Percentiles rank a stretch among this genome's conserved stretches.
phyloP scores from a whole-genome alignment of 2,888 invertebrate genomes.

The Odontomyia ornata region DNA sequence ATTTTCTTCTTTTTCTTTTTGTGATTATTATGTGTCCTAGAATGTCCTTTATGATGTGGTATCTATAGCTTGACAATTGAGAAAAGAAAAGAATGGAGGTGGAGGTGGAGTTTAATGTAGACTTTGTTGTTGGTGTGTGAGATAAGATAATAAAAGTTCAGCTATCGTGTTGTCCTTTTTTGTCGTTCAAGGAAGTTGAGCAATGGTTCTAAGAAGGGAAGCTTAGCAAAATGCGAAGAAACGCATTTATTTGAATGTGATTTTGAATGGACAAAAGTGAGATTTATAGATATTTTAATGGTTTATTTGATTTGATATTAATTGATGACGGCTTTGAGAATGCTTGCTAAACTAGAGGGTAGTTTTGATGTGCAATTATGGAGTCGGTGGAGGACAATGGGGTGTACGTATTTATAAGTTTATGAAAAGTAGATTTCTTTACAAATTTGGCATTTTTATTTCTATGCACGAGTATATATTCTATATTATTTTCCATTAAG shows the following conservation, averaged over 20 bases:
- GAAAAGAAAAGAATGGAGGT: not conserved
- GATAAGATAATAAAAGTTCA: constrained; percentile 19
- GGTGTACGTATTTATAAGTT: too few relatives aligned
- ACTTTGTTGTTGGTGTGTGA: constrained; percentile 3
- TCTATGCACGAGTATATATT: too few relatives aligned
- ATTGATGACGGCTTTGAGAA: constrained; percentile 13
- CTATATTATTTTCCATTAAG: too few relatives aligned
- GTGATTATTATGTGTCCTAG: not conserved
- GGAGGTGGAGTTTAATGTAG: not conserved
- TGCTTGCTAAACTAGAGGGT: not conserved
- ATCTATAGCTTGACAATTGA: not conserved
- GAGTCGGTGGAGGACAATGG: too few relatives aligned
- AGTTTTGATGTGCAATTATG: too few relatives aligned
- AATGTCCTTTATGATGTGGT: not conserved
- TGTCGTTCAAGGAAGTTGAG: not conserved
- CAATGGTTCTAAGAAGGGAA: not conserved
- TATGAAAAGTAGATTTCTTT: too few relatives aligned
- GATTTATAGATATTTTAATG: constrained; percentile 34
- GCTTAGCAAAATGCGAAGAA: not conserved
- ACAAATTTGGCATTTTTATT: too few relatives aligned
- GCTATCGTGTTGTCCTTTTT: not conserved
- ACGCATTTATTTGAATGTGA: not conserved
- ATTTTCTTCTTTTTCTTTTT: not conserved
- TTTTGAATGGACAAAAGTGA: constrained; percentile 25
- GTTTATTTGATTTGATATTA: constrained; percentile 37